Conservation (phyloP, 2,888 invertebrate genomes). For the Ephialtes manifestator region DNA sequence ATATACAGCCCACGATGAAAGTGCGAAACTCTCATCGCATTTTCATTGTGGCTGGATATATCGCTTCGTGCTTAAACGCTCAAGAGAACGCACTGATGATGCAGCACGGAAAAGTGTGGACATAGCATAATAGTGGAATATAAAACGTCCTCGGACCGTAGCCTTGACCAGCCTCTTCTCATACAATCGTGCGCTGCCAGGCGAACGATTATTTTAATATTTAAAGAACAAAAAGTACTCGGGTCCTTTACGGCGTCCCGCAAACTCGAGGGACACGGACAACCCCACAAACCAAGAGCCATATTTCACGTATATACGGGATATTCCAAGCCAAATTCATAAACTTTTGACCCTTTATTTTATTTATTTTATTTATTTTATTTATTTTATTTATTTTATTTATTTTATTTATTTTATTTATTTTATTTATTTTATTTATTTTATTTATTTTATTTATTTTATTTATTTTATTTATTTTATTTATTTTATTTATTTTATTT, state of each 20-base stretch:
- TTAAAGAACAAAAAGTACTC: conserved; percentile 51
- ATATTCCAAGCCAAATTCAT: not conserved
- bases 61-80: not conserved
- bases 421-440: too few relatives aligned
- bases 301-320: not conserved
- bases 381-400: too few relatives aligned
- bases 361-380: too few relatives aligned
- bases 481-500: too few relatives aligned
- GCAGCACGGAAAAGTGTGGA: not conserved
- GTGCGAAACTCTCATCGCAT: not conserved
- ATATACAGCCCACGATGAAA: too few relatives aligned
- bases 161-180: conserved; percentile 50
- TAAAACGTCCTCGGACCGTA: conserved; percentile 10
- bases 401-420: too few relatives aligned
- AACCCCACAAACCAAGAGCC: not conserved
- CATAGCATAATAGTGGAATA: not conserved
- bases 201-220: conserved; percentile 40
- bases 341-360: too few relatives aligned
- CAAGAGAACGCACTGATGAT: conserved; percentile 13
- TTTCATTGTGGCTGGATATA: conserved; percentile 11
- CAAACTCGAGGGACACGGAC: not conserved
- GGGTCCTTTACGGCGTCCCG: conserved; percentile 18
- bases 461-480: too few relatives aligned
- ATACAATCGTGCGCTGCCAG: not conserved
- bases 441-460: too few relatives aligned